A percentile compares a stretch with the other conserved stretches of the same genome.
Conservation (phyloP, 2,797 vertebrate species). For the Poeciliopsis paucimaculata region DNA sequence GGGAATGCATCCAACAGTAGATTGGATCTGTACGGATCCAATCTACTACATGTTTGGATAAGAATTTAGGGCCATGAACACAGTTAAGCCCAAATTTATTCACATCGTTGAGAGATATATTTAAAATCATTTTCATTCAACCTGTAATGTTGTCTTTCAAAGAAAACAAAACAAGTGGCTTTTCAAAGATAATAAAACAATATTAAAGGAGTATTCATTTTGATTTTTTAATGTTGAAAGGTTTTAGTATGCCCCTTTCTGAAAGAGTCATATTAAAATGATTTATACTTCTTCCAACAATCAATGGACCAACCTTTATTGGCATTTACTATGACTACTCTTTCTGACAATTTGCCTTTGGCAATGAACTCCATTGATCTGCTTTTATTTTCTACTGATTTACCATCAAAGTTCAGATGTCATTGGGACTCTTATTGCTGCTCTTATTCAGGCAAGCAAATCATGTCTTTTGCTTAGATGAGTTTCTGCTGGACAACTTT, state of each 20-base stretch:
- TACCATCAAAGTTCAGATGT: background rate
- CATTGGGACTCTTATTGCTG: background rate
- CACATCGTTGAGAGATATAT: background rate
- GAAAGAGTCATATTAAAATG: too few relatives aligned
- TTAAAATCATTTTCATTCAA: too few relatives aligned
- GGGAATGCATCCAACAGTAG: background rate
- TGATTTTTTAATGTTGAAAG: too few relatives aligned
- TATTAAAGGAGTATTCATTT: too few relatives aligned
- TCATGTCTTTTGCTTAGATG: background rate
- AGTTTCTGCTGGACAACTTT: background rate
- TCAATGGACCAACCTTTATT: too few relatives aligned
- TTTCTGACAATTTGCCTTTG: background rate
- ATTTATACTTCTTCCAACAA: too few relatives aligned
- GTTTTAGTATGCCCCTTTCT: too few relatives aligned
- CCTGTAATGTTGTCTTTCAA: too few relatives aligned
- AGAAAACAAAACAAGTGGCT: too few relatives aligned
- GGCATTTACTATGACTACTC: too few relatives aligned
- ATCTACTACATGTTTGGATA: background rate
- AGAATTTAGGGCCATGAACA: background rate
- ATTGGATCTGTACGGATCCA: background rate
- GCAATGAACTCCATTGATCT: background rate
- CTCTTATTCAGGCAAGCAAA: background rate
- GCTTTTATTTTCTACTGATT: background rate
- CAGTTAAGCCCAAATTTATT: background rate
- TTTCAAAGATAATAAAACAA: too few relatives aligned